phyloP scores from a whole-genome alignment of 2,888 invertebrate species.

The Cerastis rubricosa region DNA sequence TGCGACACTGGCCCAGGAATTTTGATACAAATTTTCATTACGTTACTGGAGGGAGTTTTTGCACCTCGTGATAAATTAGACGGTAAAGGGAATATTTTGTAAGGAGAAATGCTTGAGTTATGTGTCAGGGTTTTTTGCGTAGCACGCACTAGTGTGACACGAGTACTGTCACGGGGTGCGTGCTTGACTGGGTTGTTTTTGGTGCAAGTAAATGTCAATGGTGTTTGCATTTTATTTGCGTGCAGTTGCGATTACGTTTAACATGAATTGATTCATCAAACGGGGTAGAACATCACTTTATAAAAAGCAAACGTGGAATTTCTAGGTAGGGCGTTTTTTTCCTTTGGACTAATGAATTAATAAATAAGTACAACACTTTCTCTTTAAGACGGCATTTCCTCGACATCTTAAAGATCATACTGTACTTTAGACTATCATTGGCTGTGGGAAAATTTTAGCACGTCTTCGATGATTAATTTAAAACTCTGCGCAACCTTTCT shows the following conservation, averaged over 20 bases:
- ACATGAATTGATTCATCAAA: slow-evolving; percentile 21
- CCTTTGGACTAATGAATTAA: not conserved
- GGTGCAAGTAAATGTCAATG: slow-evolving; percentile 23
- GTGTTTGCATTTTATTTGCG: slow-evolving; percentile 5
- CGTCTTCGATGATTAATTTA: not conserved
- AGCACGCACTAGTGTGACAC: slow-evolving; percentile 31
- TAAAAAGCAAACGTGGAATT: not conserved
- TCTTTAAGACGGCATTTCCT: not conserved
- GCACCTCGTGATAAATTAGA: slow-evolving; percentile 65
- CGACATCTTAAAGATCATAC: too few relatives aligned
- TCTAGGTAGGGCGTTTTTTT: not conserved
- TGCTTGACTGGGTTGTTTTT: slow-evolving; percentile 7
- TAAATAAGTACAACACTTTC: not conserved
- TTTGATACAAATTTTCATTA: slow-evolving; percentile 69
- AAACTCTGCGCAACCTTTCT: not conserved
- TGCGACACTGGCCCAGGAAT: slow-evolving; percentile 66
- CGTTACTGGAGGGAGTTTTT: slow-evolving; percentile 59
- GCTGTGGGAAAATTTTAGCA: not conserved
- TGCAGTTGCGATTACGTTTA: not conserved
- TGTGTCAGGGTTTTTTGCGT: slow-evolving; percentile 27
- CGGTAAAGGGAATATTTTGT: slow-evolving; percentile 57
- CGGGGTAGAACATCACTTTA: not conserved
- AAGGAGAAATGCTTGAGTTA: slow-evolving; percentile 45
- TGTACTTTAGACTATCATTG: not conserved
- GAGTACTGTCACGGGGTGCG: slow-evolving; percentile 16